Base-by-base conservation (phyloP, 2,113 vertebrate genomes). In the Coptodon bakossiorum region DNA sequence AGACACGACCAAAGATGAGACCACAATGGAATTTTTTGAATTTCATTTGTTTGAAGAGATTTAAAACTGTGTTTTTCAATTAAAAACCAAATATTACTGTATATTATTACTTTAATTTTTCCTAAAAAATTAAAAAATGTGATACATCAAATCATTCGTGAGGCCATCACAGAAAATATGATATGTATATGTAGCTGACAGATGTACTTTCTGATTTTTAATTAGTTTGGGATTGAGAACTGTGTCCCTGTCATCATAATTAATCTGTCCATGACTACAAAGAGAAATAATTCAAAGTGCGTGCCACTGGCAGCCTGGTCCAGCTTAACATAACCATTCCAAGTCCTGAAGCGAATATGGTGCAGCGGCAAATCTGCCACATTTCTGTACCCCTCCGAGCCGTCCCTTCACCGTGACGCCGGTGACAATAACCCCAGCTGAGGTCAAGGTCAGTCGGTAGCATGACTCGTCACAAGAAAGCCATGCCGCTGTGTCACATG, bases 401-500 rank as follows among this genome's bases (percentile, higher is more conserved):
- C 34, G 22, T 84, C 92, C 16, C 92, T 27, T 38, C 19, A 0
- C 48, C 0, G 8, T 3, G 50, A 63, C 19, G 27, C 61, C 1
- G 50, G 29, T 80, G 82, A 89, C 59, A 38, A 56, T 53, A 14
- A 36, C 48, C 50, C 34, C 4, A 19, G 19, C 71, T 3, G 4
- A 56, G 71, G 86, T 90, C 80, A 83, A 57, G 89, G 83, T 83
- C 50, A 9, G 52, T 52, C 13, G 13, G 9, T 19, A 27, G 59
- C 68, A 50, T 31, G 87, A 29, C 50, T 78, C 11, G 81, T 94
- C 92, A 93, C 90, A 88, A 92, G 89, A 93, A 82, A n/a, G 9
- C 71, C 88, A 66, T 29, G 24, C 40, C 13, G 56, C 89, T 3
- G 12, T 22, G 82, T 94, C 91, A 93, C 87, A 87, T 90, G 94